phyloP scores from a whole-genome alignment of 2,888 invertebrate species.

The Ditylenchus weischeri region DNA sequence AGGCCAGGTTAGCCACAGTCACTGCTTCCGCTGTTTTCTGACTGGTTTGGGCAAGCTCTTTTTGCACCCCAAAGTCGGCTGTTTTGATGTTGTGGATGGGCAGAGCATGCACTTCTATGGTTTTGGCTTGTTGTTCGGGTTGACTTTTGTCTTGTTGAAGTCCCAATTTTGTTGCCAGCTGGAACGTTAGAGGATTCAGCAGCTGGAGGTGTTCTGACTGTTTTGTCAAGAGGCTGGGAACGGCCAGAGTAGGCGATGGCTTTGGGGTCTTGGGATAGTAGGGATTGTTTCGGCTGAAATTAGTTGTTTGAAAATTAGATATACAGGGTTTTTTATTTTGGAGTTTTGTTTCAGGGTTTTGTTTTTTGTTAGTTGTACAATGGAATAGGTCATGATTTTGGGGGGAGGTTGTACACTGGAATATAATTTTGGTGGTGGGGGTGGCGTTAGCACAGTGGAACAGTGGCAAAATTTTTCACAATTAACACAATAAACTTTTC shows the following conservation, averaged over 20 bases:
- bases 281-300: not conserved
- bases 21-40: slow-evolving; percentile 2
- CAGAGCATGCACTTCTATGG: slow-evolving; percentile 4
- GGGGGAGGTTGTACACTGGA: too few relatives aligned
- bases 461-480: too few relatives aligned
- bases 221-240: not conserved
- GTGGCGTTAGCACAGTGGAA: too few relatives aligned
- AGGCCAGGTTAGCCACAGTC: slow-evolving; percentile 13
- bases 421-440: too few relatives aligned
- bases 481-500: too few relatives aligned
- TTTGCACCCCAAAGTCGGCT: not conserved
- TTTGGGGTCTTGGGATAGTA: not conserved
- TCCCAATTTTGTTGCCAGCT: not conserved
- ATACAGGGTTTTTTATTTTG: too few relatives aligned
- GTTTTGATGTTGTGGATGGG: not conserved
- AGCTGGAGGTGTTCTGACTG: not conserved
- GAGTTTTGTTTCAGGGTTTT: too few relatives aligned
- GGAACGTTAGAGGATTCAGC: not conserved
- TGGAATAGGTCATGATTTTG: too few relatives aligned
- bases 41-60: not conserved
- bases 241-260: slow-evolving; percentile 1
- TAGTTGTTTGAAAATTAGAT: slow-evolving; percentile 11
- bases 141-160: not conserved
- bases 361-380: too few relatives aligned
- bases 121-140: not conserved